phyloP scores from a whole-genome alignment of 2,797 vertebrate genomes.

The Tenualosa thibaudeaui region DNA sequence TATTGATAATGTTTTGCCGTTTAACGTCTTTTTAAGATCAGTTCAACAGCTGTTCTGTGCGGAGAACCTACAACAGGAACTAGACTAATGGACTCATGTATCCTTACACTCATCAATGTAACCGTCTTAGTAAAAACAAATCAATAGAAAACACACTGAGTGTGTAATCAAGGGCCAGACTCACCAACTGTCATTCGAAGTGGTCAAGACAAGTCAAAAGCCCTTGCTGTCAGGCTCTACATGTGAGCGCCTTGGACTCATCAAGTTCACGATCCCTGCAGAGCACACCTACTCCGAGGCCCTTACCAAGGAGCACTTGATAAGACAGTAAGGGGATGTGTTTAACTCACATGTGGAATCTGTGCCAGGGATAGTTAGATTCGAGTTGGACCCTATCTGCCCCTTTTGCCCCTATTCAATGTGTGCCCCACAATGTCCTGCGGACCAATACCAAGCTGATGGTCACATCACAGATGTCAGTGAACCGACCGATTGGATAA shows the following conservation, averaged over 20 bases:
- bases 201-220: constrained; percentile 31
- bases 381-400: constrained; percentile 30
- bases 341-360: too few relatives aligned
- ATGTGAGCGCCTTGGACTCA: constrained; percentile 29
- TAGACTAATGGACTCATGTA: too few relatives aligned
- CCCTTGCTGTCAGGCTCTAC: constrained; percentile 36
- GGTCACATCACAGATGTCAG: constrained; percentile 37
- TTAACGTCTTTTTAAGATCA: too few relatives aligned
- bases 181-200: constrained; percentile 30
- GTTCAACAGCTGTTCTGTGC: too few relatives aligned
- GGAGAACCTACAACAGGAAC: too few relatives aligned
- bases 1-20: too few relatives aligned
- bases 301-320: too few relatives aligned
- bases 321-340: too few relatives aligned
- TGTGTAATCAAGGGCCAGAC: constrained; percentile 7
- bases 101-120: too few relatives aligned
- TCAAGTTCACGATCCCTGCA: constrained; percentile 37
- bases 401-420: constrained; percentile 23
- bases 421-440: constrained; percentile 36
- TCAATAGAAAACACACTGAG: not conserved
- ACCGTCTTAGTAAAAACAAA: too few relatives aligned
- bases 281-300: not conserved
- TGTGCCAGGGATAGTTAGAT: not conserved
- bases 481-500: constrained; percentile 38
- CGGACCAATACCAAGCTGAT: constrained; percentile 31